Percentiles rank a stretch among this genome's conserved stretches.
Conservation (phyloP, 2,113 vertebrate species). For the Brachypteracias leptosomus region DNA sequence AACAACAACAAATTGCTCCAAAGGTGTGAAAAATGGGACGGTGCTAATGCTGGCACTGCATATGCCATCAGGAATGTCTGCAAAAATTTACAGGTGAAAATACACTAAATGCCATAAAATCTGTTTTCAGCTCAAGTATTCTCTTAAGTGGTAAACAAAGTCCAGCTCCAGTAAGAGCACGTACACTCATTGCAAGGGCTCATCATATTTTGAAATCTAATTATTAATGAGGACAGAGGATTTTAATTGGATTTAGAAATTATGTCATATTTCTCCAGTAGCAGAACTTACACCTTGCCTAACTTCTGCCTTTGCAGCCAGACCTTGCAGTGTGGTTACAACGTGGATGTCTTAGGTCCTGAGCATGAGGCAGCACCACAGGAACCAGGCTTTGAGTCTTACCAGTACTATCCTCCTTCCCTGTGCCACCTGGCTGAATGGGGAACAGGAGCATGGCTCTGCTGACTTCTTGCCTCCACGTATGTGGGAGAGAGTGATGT, state of each 20-base stretch:
- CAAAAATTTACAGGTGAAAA: neutral
- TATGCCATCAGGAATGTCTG: neutral
- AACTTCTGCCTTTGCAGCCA: neutral
- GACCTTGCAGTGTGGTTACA: neutral
- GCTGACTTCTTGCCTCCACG: neutral
- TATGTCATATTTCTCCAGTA: neutral
- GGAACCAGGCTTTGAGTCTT: neutral
- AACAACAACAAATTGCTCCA: neutral
- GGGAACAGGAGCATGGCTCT: neutral
- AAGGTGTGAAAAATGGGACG: neutral
- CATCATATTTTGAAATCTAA: neutral
- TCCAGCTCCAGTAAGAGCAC: neutral
- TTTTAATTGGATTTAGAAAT: constrained; percentile 1
- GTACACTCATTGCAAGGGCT: neutral
- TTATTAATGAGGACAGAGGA: neutral
- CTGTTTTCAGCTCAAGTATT: neutral
- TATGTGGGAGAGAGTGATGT: neutral
- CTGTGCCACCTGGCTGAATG: neutral
- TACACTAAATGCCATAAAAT: neutral
- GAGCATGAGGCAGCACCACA: neutral
- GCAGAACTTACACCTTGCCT: neutral
- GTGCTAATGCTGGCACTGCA: neutral
- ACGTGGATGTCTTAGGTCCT: accelerated
- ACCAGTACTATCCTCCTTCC: neutral
- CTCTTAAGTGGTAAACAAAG: neutral